Base-by-base conservation (phyloP, 1,140 invertebrate genomes). In the Conus betulinus region DNA sequence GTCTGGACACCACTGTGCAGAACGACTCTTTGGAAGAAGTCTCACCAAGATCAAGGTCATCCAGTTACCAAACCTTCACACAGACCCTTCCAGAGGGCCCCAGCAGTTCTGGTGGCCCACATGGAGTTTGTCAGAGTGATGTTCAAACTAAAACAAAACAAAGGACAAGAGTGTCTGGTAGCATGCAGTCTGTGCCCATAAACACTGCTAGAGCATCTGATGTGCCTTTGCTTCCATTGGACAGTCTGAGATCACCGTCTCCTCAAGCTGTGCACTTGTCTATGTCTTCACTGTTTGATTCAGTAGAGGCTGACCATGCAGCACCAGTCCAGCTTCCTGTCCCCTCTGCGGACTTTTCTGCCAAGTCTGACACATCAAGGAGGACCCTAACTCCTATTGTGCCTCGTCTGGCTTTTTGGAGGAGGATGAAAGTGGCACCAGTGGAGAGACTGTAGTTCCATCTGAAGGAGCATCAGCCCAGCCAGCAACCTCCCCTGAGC, bases 11-110 rank as follows among this genome's bases (percentile, higher is more conserved):
- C 55, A 63, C 57, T 20, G 0, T 25, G 20, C 82, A 15, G 4
- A 84, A 39, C 5, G 82, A 84, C 25, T 63, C 55, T 67, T 20
- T 84, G 82, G 82, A 84, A 55, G 82, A 63, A 67, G 57, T 84
- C 57, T 84, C 82, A 7, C 52, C 53, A 52, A 81, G 79, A 27
- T 81, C 79, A 53, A 81, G 78, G 78, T 83, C 52, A 23, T 83
- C 51, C 23, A 53, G 55, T 23, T 25, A 83, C 23, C 6, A 5
- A 11, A 81, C 20, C 20, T 53, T 23, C 17, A 20, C 51, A 83
- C 51, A 83, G 51, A 83, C 17, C 52, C 76, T 78, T 5, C 5
- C 11, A 15, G 39, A 78, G n/a, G 76, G 76, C 76, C 25, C 27
- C 57, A 60, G 57, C 57, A 8, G 57, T 60, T 60, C 57, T 15